These are phyloP conservation scores for Chionodraco myersi DNA, from an alignment of 2,113 vertebrate genomes.

Conservation along the genomic window DNA sequence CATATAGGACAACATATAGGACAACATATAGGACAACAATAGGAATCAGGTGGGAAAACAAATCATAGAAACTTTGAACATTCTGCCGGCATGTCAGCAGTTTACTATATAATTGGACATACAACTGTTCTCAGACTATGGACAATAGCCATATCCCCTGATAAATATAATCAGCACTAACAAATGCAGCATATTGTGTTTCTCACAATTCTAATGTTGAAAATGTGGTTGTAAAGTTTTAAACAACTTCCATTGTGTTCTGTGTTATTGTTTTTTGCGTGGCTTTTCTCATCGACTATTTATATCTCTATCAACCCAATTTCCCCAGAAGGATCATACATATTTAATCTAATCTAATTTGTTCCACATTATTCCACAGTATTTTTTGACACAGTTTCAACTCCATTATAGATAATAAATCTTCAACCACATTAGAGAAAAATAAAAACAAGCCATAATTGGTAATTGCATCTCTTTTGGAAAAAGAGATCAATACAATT, in stretches of 20 bases:
- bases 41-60: conserved; percentile 41
- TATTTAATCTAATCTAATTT: conserved; percentile 17
- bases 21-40: conserved; percentile 38
- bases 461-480: conserved; percentile 12
- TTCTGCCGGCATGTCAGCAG: not conserved
- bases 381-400: conserved; percentile 17
- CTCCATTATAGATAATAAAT: not conserved
- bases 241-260: not conserved
- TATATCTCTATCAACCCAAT: conserved; percentile 10
- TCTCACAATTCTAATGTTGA: not conserved
- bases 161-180: not conserved
- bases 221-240: not conserved
- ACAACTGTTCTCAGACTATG: not conserved
- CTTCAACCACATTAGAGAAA: conserved; percentile 14
- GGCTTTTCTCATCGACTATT: conserved; percentile 3
- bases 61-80: conserved; percentile 3
- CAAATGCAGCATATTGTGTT: not conserved
- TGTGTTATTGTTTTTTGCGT: not conserved
- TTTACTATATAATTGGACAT: not conserved
- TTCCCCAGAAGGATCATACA: conserved; percentile 12
- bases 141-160: not conserved
- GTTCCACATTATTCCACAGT: not conserved
- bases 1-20: too few relatives aligned
- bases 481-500: conserved; percentile 18
- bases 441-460: conserved; percentile 2